A percentile compares a stretch with the other conserved stretches of the same genome.
These are phyloP conservation scores for Notospermus geniculatus DNA, from an alignment of 1,140 invertebrate genomes.

Conservation along the genomic window DNA sequence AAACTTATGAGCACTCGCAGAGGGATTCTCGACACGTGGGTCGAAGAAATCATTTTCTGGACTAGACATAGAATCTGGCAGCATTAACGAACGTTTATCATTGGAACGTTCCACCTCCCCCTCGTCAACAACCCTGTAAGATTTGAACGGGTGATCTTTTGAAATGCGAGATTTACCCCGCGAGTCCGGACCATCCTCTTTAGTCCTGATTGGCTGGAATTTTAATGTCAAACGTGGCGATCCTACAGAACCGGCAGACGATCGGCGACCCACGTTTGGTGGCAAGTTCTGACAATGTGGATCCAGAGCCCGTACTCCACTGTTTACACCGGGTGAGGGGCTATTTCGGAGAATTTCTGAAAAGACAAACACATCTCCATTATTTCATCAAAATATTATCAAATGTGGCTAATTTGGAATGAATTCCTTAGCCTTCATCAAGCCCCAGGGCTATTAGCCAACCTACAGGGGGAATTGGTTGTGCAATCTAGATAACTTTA, in stretches of 20 bases:
- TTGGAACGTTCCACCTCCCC: no score
- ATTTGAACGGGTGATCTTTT: conserved; percentile 33
- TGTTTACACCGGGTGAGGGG: no score
- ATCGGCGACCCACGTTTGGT: conserved; percentile 37
- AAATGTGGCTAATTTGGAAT: no score
- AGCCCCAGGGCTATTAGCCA: no score
- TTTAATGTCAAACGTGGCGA: conserved; percentile 17
- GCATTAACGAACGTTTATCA: conserved; percentile 29
- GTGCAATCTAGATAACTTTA: no score
- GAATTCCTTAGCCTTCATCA: no score
- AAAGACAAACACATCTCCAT: no score
- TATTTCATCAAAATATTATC: no score
- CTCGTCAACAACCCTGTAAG: conserved; percentile 41
- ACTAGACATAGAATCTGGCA: conserved; percentile 25
- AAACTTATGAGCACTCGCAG: conserved; percentile 12
- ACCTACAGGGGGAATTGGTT: no score
- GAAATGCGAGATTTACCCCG: conserved; percentile 31
- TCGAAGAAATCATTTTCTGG: conserved; percentile 43
- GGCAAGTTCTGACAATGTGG: no score
- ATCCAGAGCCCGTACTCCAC: no score
- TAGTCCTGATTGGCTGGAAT: conserved; percentile 2
- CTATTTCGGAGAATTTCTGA: no score
- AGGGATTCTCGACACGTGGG: conserved; percentile 23
- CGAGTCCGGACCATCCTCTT: conserved; percentile 17
- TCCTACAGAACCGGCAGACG: conserved; percentile 30